Conservation (phyloP, 2,888 invertebrate species). For the Eupithecia vulgata region DNA sequence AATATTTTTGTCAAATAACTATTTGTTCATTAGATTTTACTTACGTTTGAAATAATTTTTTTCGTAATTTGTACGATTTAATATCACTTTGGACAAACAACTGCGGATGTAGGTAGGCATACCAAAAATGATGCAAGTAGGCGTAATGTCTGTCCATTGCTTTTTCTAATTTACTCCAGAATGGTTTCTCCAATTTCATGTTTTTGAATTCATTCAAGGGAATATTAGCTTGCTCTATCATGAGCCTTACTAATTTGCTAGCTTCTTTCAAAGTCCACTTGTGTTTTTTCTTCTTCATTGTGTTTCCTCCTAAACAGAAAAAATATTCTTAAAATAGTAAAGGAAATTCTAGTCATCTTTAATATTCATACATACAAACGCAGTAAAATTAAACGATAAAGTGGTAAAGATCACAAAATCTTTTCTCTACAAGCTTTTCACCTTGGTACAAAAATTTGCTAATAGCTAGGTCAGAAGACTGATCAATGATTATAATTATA, state of each 20-base stretch:
- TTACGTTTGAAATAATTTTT: constrained; percentile 62
- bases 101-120: constrained; percentile 64
- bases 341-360: not conserved
- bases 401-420: too few species aligned
- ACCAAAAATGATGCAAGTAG: constrained; percentile 66
- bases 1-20: not conserved
- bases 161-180: constrained; percentile 63
- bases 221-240: constrained; percentile 58
- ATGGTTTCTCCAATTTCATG: constrained; percentile 56
- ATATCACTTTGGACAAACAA: constrained; percentile 64
- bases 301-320: constrained; percentile 49
- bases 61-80: constrained; percentile 59
- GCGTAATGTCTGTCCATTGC: constrained; percentile 59
- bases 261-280: constrained; percentile 66
- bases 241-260: constrained; percentile 59
- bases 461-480: too few species aligned
- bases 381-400: not conserved
- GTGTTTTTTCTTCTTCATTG: constrained; percentile 52
- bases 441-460: not conserved
- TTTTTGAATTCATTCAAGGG: constrained; percentile 64
- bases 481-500: too few species aligned
- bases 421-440: not conserved
- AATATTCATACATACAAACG: not conserved
- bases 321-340: not conserved
- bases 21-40: constrained; percentile 20